Percentiles rank a stretch among this genome's conserved stretches.
phyloP scores from a whole-genome alignment of 2,888 invertebrate genomes.

The Macrosoma leucophasiata region DNA sequence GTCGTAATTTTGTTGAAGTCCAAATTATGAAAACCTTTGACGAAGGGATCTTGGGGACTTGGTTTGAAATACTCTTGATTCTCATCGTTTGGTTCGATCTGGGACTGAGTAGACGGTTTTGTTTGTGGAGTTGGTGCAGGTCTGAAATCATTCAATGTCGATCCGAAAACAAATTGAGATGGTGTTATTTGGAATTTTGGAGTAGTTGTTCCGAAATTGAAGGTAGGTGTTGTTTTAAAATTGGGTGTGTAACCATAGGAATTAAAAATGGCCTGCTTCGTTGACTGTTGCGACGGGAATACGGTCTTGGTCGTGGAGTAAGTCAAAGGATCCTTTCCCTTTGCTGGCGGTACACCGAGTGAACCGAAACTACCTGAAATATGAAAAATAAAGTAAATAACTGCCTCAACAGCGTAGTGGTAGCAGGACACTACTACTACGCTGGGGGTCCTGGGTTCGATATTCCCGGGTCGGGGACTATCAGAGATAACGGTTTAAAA shows the following conservation, averaged over 20 bases:
- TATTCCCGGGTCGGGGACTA: too few species aligned
- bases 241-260: conserved; percentile 56
- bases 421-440: too few species aligned
- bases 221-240: conserved; percentile 48
- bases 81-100: conserved; percentile 56
- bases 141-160: conserved; percentile 55
- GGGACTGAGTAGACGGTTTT: conserved; percentile 47
- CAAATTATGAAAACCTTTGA: conserved; percentile 43
- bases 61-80: conserved; percentile 55
- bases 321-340: conserved; percentile 67
- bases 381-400: conserved; percentile 3
- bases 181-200: conserved; percentile 49
- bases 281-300: conserved; percentile 54
- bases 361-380: conserved; percentile 75
- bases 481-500: too few species aligned
- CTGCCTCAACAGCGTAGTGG: background rate
- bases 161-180: conserved; percentile 53
- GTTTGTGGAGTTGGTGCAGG: conserved; percentile 64
- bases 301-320: conserved; percentile 56
- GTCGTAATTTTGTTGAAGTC: conserved; percentile 55
- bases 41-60: conserved; percentile 66
- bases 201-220: conserved; percentile 47
- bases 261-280: conserved; percentile 59
- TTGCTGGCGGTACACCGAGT: conserved; percentile 74
- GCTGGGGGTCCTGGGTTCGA: too few species aligned